Conservation (phyloP, 2,888 invertebrate genomes). For the Biston stratarius region DNA sequence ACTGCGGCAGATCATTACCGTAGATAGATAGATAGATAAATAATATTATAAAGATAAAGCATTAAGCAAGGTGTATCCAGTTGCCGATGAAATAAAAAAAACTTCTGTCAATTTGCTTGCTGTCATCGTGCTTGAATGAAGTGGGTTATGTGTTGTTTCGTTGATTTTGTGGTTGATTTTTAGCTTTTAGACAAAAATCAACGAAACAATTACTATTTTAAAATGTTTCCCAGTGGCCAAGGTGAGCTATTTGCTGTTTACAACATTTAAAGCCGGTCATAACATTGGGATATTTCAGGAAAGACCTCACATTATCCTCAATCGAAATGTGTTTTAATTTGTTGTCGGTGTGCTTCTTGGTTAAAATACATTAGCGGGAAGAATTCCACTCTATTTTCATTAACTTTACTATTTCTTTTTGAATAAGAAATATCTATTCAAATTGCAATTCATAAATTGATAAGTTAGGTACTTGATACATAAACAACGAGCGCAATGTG, state of each 20-base stretch:
- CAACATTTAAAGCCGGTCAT: not conserved
- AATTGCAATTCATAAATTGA: conserved; percentile 1
- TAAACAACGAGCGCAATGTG: not conserved
- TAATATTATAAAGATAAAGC: no score
- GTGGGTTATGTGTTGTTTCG: conserved; percentile 51
- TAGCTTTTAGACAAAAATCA: conserved; percentile 46
- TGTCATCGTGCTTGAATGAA: conserved; percentile 44
- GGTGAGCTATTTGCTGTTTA: conserved; percentile 37
- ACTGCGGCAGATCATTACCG: no score
- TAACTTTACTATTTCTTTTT: not conserved
- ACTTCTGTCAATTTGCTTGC: conserved; percentile 1
- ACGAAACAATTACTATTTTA: conserved; percentile 49
- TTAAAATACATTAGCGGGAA: conserved; percentile 19
- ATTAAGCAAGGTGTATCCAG: no score
- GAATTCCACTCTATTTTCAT: conserved; percentile 8
- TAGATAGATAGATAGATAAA: no score
- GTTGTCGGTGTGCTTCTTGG: conserved; percentile 39
- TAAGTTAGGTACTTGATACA: not conserved
- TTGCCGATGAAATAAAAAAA: no score
- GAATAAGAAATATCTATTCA: not conserved
- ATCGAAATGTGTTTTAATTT: conserved; percentile 44
- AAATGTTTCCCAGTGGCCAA: conserved; percentile 50
- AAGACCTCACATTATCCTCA: not conserved
- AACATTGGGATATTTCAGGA: conserved; percentile 1
- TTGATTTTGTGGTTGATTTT: conserved; percentile 50